Base-by-base conservation (phyloP, 2,888 invertebrate species). In the Lepidocyrtinus sp. region DNA sequence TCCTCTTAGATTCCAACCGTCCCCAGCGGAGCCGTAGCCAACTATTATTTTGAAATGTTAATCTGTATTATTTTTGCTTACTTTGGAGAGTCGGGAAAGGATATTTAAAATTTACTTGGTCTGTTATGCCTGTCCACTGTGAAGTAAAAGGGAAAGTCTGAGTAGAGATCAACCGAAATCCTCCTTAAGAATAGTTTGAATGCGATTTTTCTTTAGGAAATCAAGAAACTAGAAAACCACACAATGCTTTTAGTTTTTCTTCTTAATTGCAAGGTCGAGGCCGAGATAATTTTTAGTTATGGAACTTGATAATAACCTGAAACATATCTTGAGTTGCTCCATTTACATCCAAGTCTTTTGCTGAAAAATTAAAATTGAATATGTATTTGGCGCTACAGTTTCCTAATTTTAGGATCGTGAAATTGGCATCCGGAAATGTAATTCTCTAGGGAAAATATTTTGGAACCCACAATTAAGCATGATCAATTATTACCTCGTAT, bases 1-100 rank as follows among this genome's bases (percentile, higher is more conserved):
- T 15, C 65, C 12, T 9, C 76, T 50, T 12, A 76, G 21, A 7
- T 71, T 70, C 76, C 77, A 77, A 1, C 17, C n/a, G n/a, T 68
- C 46, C 0, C 67, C 74, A 12, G 55, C 12, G 19, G 24, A 17
- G 0, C 64, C 64, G 22, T 65, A 73, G 0, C 64, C 74, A 24
- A 74, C 67, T 36, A 36, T 36, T 36, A 36, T 36, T 36, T 36
- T 36, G 12, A 36, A 12, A 36, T 36, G 12, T 36, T 36, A 7
- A 36, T 12, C 5, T 36, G 36, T 36, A 5, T 5, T 5, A 36
- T 36, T n/a, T n/a, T n/a, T 36, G 36, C 5, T 36, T 36, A 36
- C 5, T 5, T 36, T 36, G 36, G 12, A 36, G 12, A 36, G 36
- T 36, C 12, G 36, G 12, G 36, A 7, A 36, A 36, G 36, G 5